Base-by-base conservation (phyloP, 2,113 vertebrate species). In the Chaenocephalus aceratus region DNA sequence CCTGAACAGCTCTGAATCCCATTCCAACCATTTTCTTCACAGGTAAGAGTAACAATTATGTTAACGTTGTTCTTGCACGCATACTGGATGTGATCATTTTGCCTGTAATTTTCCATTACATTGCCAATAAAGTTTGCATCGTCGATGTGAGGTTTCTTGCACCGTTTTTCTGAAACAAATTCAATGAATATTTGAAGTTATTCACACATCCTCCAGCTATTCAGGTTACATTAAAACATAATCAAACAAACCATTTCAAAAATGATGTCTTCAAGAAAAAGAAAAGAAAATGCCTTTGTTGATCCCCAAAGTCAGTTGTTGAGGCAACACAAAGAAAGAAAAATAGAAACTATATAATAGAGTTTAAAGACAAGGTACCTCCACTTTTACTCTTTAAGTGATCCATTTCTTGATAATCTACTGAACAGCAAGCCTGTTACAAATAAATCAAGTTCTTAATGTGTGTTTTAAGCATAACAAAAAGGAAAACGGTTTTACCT, bases 81-180 rank as follows among this genome's bases (percentile, higher is more conserved):
- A 30, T 72, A 89, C 0, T 0, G 0, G 3, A 85, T 48, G 1
- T 0, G 0, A 0, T 85, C 74, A 10, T 2, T 0, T 1, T 52
- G 0, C 0, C 0, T 1, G 52, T 83, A 91, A 2, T 0, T 14
- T 0, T 0, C 0, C 3, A 6, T 60, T 0, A 1, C 0, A 8
- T 2, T 8, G 3, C 1, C 0, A 9, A 0, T 4, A 45, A 82
- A 66, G 0, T 15, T 0, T 36, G 68, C 62, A 16, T 80, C 2
- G 15, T 11, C 5, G 45, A 90, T 71, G 13, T 56, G 0, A 2
- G 0, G 48, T 30, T 7, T 44, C 30, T 1, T 0, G 48, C 88
- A 90, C 0, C 0, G 0, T 36, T 0, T 34, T 9, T 6, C 77
- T 88, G 63, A 30, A 69, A 49, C 30, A 70, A 52, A 72, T 18